Evolutionary conservation across 2,797 vertebrate genomes (phyloP).

Genomic region (Furcifer pardalis): DNA sequence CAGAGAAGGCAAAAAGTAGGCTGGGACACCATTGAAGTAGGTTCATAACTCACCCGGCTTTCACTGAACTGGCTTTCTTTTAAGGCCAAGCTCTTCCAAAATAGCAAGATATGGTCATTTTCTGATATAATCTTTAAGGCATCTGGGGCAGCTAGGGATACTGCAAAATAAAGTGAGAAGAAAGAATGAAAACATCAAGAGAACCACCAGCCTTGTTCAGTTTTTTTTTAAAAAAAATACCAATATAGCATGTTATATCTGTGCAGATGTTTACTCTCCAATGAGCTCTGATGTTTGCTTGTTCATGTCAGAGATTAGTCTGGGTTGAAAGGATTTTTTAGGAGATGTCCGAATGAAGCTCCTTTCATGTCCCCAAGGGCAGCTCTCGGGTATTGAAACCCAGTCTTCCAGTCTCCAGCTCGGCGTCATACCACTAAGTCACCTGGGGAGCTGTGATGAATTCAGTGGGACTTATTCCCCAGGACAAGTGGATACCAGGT

Average conservation of each 20-base stretch:
- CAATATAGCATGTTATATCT: no score
- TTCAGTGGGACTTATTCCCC: not conserved
- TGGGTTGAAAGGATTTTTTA: no score
- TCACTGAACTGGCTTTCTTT: slow-evolving; percentile 92
- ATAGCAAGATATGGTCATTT: slow-evolving; percentile 90
- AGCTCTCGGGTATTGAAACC: no score
- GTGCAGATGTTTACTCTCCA: no score
- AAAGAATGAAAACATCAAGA: rapidly evolving
- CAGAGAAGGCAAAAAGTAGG: not conserved
- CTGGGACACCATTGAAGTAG: no score
- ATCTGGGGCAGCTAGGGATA: slow-evolving; percentile 88
- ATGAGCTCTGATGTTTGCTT: no score
- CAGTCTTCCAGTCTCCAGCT: no score
- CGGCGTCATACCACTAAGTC: no score
- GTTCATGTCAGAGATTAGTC: no score
- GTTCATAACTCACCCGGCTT: slow-evolving; percentile 85
- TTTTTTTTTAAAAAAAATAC: not conserved
- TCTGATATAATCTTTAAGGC: slow-evolving; percentile 94
- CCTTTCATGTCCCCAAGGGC: no score
- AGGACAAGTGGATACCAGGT: not conserved
- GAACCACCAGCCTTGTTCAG: not conserved
- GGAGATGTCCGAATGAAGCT: no score
- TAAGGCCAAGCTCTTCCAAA: slow-evolving; percentile 95
- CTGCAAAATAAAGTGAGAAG: slow-evolving; percentile 69
- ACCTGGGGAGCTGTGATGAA: not conserved